These are phyloP conservation scores for Otolemur crassicaudatus DNA, from an alignment of 2,797 vertebrate genomes.

Conservation along the genomic window DNA sequence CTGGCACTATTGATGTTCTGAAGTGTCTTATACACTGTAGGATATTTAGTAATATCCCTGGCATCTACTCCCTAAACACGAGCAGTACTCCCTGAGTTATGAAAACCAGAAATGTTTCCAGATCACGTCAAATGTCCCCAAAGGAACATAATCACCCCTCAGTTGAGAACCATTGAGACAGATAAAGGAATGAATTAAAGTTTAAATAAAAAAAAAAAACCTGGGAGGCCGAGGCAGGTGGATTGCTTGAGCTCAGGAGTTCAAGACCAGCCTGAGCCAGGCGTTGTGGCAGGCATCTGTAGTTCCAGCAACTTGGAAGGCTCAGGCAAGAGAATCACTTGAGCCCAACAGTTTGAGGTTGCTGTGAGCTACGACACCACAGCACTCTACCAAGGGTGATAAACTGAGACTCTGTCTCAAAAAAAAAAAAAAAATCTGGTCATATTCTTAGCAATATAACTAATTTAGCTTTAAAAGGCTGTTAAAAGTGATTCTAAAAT, in stretches of 20 bases:
- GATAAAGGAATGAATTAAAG: neutral
- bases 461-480: slow-evolving; percentile 2
- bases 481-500: slow-evolving; percentile 34
- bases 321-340: too few relatives aligned
- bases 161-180: neutral
- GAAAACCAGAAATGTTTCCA: neutral
- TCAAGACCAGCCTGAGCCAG: too few relatives aligned
- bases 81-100: neutral
- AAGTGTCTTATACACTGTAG: neutral
- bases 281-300: too few relatives aligned
- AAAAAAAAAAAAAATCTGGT: neutral
- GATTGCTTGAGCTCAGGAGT: too few relatives aligned
- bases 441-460: neutral
- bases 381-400: too few relatives aligned
- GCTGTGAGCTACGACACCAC: too few relatives aligned
- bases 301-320: too few relatives aligned
- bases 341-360: too few relatives aligned
- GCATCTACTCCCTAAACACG: neutral
- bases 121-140: neutral
- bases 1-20: neutral
- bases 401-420: too few relatives aligned
- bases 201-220: neutral
- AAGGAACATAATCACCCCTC: neutral
- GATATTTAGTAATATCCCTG: neutral
- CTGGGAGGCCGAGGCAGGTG: too few relatives aligned